Conservation (phyloP, 2,888 invertebrate genomes). For the Callosobruchus maculatus region DNA sequence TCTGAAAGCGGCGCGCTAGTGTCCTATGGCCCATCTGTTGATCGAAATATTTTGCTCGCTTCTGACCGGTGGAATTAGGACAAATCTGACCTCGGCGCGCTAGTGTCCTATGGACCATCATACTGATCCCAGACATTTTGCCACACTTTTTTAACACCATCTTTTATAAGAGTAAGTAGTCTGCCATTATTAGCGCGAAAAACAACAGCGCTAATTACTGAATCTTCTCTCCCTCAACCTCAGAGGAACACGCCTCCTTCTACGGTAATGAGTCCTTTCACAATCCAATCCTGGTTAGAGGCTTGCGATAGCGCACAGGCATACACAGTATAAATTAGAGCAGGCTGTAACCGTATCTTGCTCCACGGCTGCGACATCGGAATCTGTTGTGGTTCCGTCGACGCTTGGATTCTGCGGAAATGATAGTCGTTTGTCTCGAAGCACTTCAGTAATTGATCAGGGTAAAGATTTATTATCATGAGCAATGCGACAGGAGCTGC, state of each 20-base stretch:
- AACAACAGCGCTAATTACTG: too few species aligned
- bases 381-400: not conserved
- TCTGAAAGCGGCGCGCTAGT: too few species aligned
- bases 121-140: too few species aligned
- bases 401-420: not conserved
- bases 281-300: not conserved
- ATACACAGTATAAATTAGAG: not conserved
- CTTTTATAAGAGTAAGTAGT: too few species aligned
- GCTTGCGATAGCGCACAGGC: not conserved
- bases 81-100: too few species aligned
- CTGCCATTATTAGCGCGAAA: too few species aligned
- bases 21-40: too few species aligned
- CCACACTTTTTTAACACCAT: too few species aligned
- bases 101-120: too few species aligned
- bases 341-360: not conserved
- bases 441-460: not conserved
- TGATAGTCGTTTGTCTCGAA: not conserved
- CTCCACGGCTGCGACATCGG: not conserved
- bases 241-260: not conserved
- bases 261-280: not conserved
- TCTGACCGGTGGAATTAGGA: too few species aligned
- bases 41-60: too few species aligned
- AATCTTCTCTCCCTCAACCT: too few species aligned
- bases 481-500: not conserved
- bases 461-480: not conserved